These are phyloP conservation scores for Troides oblongomaculatus DNA, from an alignment of 2,888 invertebrate species.

Conservation along the genomic window DNA sequence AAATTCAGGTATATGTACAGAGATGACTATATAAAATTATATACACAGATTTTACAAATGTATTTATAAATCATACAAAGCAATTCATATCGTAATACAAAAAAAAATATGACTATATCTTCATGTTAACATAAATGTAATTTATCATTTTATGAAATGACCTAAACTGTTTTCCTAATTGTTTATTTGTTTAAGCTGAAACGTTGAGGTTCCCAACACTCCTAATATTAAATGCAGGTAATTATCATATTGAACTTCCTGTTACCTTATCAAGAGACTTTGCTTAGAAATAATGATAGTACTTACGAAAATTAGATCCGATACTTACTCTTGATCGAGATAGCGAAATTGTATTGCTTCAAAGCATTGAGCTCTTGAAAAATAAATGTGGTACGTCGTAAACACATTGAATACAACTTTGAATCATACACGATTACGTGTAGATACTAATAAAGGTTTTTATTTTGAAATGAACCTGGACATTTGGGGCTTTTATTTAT, in stretches of 20 bases:
- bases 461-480: background rate
- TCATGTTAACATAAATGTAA: too few relatives aligned
- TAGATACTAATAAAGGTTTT: background rate
- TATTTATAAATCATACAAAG: too few relatives aligned
- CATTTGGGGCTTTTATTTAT: too few relatives aligned
- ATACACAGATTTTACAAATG: too few relatives aligned
- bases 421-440: background rate
- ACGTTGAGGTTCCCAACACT: too few relatives aligned
- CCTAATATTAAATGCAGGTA: background rate
- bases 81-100: too few relatives aligned
- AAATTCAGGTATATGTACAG: too few relatives aligned
- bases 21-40: too few relatives aligned
- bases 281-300: background rate
- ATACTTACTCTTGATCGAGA: background rate
- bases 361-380: background rate
- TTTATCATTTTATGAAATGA: too few relatives aligned
- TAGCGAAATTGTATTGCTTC: background rate
- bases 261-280: background rate
- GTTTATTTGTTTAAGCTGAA: too few relatives aligned
- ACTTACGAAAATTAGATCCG: background rate
- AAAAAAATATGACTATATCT: too few relatives aligned
- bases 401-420: slow-evolving; percentile 1
- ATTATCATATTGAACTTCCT: background rate
- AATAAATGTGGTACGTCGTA: background rate
- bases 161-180: too few relatives aligned